These are phyloP conservation scores for Paguma larvata DNA, from an alignment of 2,797 vertebrate species.

Conservation along the genomic window DNA sequence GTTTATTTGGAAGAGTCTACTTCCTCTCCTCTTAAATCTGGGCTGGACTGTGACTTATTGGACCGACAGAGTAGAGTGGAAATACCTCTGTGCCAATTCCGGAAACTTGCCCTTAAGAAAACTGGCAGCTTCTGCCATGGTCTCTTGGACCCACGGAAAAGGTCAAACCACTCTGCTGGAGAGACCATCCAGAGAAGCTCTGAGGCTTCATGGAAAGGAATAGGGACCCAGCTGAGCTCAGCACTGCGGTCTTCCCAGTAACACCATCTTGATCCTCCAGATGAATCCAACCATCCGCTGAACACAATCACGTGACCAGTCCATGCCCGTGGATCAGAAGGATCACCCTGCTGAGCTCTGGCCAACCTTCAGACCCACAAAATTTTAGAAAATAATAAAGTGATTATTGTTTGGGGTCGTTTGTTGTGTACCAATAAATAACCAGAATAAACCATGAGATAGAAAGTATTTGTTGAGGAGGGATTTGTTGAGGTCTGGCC, in stretches of 20 bases:
- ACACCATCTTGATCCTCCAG: not conserved
- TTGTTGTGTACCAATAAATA: not conserved
- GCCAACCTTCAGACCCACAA: not conserved
- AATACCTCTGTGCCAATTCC: not conserved
- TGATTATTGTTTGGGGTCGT: not conserved
- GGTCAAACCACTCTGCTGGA: not conserved
- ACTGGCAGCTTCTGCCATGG: not conserved
- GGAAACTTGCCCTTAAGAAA: not conserved
- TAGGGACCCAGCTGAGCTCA: not conserved
- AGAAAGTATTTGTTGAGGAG: not conserved
- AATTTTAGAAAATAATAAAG: not conserved
- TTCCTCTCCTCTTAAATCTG: not conserved
- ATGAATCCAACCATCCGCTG: not conserved
- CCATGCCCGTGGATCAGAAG: not conserved
- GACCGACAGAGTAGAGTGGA: not conserved
- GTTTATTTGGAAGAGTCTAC: not conserved
- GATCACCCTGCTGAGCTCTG: not conserved
- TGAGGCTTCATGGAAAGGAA: not conserved
- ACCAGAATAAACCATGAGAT: not conserved
- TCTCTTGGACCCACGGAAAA: not conserved
- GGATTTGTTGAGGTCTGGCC: not conserved
- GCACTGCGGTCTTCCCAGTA: not conserved
- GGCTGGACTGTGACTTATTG: slow-evolving; percentile 1
- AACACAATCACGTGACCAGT: not conserved
- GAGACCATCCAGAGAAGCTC: not conserved